phyloP scores from a whole-genome alignment of 2,888 invertebrate genomes.

The Micropterix aruncella region DNA sequence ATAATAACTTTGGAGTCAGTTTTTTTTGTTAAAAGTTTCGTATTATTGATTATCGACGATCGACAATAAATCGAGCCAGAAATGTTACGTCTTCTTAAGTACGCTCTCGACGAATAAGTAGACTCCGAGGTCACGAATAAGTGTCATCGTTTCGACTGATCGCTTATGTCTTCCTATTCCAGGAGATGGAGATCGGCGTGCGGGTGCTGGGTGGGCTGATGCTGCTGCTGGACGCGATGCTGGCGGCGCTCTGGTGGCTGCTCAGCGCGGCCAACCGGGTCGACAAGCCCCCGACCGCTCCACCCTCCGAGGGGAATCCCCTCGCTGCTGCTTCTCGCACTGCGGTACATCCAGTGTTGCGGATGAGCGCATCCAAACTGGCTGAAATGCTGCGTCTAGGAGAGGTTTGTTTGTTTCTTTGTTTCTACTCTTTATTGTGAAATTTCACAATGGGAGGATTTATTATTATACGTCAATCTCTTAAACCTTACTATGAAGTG shows the following conservation, averaged over 20 bases:
- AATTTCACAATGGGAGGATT: no score
- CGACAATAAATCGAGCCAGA: no score
- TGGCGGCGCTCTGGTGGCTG: conserved; percentile 28
- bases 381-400: conserved; percentile 41
- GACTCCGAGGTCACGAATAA: no score
- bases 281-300: conserved; percentile 17
- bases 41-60: no score
- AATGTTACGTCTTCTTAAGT: no score
- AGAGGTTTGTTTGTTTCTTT: conserved; percentile 29
- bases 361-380: conserved; percentile 39
- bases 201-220: conserved; percentile 26
- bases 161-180: no score
- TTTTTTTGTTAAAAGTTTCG: no score
- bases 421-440: neutral
- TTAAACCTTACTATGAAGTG: no score
- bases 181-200: conserved; percentile 34
- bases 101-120: no score
- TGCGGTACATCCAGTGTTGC: conserved; percentile 31
- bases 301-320: conserved; percentile 16
- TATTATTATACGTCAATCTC: no score
- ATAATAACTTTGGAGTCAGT: no score
- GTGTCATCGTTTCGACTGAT: no score
- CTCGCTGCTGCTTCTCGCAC: neutral
- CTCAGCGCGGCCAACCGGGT: conserved; percentile 13
- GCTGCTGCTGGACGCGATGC: conserved; percentile 23